Evolutionary conservation across 1,140 invertebrate species (phyloP).

Genomic region (Formica selysi): DNA sequence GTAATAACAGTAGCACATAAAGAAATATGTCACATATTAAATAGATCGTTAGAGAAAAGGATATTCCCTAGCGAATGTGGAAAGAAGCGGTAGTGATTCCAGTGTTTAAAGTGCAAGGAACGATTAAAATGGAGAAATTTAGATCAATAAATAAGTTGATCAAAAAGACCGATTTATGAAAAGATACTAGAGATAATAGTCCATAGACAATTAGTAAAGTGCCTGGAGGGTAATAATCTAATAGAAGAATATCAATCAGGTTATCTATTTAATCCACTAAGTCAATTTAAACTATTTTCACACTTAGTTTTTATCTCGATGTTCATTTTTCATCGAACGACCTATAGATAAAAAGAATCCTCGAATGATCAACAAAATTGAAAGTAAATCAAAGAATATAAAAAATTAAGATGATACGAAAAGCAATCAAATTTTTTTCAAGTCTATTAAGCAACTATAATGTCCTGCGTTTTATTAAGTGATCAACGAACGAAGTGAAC

Average conservation of each 20-base stretch:
- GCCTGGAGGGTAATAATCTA: neutral
- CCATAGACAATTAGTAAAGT: neutral
- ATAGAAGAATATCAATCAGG: neutral
- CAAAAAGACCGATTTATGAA: neutral
- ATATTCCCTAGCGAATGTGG: neutral
- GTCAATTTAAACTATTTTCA: constrained; percentile 7
- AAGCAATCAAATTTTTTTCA: neutral
- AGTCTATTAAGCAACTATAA: constrained; percentile 5
- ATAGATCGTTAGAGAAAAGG: neutral
- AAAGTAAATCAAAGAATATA: neutral
- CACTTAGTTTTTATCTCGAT: neutral
- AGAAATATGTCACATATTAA: neutral
- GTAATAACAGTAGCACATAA: neutral
- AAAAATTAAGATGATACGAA: neutral
- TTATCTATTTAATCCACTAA: neutral
- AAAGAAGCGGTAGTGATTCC: neutral
- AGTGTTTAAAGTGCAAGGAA: neutral
- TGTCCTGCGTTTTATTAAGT: constrained; percentile 11
- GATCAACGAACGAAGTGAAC: neutral
- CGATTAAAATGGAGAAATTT: neutral
- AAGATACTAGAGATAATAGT: neutral
- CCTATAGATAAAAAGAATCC: neutral
- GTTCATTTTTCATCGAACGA: neutral
- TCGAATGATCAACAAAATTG: neutral
- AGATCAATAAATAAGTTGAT: neutral